These are phyloP conservation scores for Alligator sinensis DNA, from an alignment of 2,113 vertebrate species.

Conservation along the genomic window DNA sequence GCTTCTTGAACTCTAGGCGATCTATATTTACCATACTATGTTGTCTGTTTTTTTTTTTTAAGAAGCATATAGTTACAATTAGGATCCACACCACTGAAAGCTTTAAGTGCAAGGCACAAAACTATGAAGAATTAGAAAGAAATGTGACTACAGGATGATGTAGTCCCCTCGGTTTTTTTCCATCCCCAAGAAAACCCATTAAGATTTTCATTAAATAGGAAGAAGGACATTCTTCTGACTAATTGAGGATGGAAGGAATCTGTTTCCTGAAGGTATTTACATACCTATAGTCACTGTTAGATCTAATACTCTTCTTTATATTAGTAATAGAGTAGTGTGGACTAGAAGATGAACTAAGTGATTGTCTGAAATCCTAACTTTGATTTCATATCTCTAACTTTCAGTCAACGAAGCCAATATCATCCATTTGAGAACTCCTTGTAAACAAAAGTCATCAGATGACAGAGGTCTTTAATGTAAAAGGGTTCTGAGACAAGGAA, in stretches of 20 bases:
- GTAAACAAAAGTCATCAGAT: neutral
- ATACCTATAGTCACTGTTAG: neutral
- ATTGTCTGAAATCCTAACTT: neutral
- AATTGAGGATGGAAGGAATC: neutral
- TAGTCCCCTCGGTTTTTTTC: neutral
- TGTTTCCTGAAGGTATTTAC: neutral
- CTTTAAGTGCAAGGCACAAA: neutral
- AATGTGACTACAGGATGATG: neutral
- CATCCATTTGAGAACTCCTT: neutral
- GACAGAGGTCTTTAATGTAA: neutral
- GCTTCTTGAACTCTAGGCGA: neutral
- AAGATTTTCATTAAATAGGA: neutral
- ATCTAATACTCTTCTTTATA: neutral
- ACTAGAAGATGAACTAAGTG: neutral
- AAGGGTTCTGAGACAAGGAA: neutral
- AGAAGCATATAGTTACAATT: neutral
- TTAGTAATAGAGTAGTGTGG: neutral
- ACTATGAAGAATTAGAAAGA: neutral
- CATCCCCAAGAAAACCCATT: too few species aligned
- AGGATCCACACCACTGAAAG: neutral
- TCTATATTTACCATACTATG: too few species aligned
- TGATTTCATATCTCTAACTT: neutral
- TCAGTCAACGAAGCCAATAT: fast-evolving
- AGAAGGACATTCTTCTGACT: neutral
- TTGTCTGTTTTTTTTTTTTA: neutral